Evolutionary conservation across 2,888 invertebrate genomes (phyloP), one percentile per base, ranked within the genome.

Genomic region (Eutolmus rufibarbis): DNA sequence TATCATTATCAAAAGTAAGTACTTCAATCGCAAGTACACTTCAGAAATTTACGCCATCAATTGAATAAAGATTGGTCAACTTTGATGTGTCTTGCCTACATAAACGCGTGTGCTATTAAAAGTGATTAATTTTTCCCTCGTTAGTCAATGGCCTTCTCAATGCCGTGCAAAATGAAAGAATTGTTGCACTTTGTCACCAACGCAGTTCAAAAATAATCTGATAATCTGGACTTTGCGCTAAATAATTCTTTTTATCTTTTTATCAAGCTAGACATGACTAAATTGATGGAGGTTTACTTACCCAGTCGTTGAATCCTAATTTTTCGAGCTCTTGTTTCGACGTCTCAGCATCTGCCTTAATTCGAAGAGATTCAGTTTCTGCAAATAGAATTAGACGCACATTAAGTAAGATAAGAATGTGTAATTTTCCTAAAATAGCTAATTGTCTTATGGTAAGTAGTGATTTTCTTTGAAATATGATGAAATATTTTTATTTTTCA

Each of bases 271-370:
- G 56, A 76, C 40, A 74, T 51, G 28, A 81, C 43, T 16, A 46
- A 40, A 14, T 46, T 79, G 28, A 46, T 79, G 14, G 37, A 16
- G 51, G n/a, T 16, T 46, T 14, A 93, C 95, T 93, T 93, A 97
- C 97, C 98, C 98, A 98, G 93, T 98, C 98, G 89, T 96, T 96
- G 92, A 97, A 96, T 92, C 97, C 95, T 90, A 98, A 94, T 90
- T 96, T 96, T 90, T 97, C 96, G 86, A 98, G 94, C 90, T 96
- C 96, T 87, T 94, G 94, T 90, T 95, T 94, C 86, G 95, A 95
- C 87, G 93, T 94, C 79, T 93, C 92, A 88, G 93, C 94, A 91
- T 95, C 95, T 90, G 95, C 95, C 78, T 95, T 94, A 1, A 94
- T 94, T 90, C 94, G 94, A 90, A 95, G 93, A 91, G 94, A 94